phyloP scores from a whole-genome alignment of 2,797 vertebrate species.

The Triplophysa yarkandensis region DNA sequence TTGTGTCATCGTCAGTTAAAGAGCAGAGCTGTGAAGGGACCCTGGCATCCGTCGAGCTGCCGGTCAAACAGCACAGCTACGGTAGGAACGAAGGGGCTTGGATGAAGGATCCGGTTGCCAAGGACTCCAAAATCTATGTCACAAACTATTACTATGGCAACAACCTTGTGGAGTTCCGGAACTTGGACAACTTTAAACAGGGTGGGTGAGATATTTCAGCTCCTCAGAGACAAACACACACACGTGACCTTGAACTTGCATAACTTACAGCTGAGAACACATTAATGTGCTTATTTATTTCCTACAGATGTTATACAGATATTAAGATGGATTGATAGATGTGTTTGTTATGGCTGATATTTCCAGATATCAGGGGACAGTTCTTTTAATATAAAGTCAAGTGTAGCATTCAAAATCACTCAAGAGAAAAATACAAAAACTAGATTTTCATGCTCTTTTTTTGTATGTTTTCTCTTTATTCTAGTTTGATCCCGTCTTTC shows the following conservation, averaged over 20 bases:
- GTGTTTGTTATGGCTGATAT: too few relatives aligned
- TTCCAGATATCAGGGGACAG: too few relatives aligned
- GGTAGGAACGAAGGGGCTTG: constrained; percentile 95
- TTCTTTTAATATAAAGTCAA: too few relatives aligned
- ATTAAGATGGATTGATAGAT: not conserved
- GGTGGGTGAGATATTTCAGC: constrained; percentile 69
- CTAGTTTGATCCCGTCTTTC: too few relatives aligned
- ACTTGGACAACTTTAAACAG: constrained; percentile 96
- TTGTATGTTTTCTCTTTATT: too few relatives aligned
- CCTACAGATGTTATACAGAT: not conserved
- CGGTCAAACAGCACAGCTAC: constrained; percentile 88
- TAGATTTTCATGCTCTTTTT: too few relatives aligned
- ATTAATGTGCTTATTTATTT: not conserved
- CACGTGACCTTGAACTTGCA: not conserved
- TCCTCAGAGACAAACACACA: not conserved
- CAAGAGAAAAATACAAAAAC: too few relatives aligned
- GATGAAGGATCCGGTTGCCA: constrained; percentile 93
- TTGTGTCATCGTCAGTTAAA: constrained; percentile 65
- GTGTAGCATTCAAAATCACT: too few relatives aligned
- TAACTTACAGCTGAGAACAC: not conserved
- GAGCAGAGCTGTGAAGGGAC: constrained; percentile 89
- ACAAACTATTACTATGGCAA: constrained; percentile 98
- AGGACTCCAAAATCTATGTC: constrained; percentile 89
- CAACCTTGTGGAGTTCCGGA: constrained; percentile 93
- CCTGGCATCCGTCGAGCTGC: constrained; percentile 82